Evolutionary conservation across 2,113 vertebrate genomes (phyloP).

Genomic region (Trinectes maculatus): DNA sequence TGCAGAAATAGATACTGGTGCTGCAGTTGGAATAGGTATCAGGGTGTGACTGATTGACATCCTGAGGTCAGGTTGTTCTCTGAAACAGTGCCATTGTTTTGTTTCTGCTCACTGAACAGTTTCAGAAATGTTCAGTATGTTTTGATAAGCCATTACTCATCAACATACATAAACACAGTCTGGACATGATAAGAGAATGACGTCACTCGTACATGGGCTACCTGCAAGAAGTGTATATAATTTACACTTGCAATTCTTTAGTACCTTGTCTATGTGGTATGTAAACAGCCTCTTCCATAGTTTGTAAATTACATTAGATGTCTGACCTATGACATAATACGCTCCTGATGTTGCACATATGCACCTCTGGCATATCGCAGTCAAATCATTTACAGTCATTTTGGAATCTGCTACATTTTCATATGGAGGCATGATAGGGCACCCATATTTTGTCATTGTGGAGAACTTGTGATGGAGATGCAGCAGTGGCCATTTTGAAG

Average conservation of each 20-base stretch:
- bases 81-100: slow-evolving; percentile 12
- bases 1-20: no score
- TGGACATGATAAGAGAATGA: no score
- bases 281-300: slow-evolving; percentile 1
- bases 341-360: slow-evolving; percentile 1
- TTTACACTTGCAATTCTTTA: not conserved
- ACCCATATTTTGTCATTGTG: slow-evolving; percentile 27
- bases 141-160: no score
- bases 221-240: no score
- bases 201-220: no score
- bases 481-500: slow-evolving; percentile 71
- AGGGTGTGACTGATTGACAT: slow-evolving; percentile 9
- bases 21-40: slow-evolving; percentile 13
- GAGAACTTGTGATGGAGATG: slow-evolving; percentile 46
- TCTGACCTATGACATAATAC: not conserved
- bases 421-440: not conserved
- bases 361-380: not conserved
- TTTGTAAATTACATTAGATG: not conserved
- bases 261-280: not conserved
- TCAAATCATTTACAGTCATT: not conserved
- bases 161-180: no score
- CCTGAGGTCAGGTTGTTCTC: slow-evolving; percentile 10
- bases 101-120: not conserved
- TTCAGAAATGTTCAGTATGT: not conserved
- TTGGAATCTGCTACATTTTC: slow-evolving; percentile 8